These are phyloP conservation scores for Lithosia quadra DNA, from an alignment of 2,888 invertebrate species.

Conservation along the genomic window DNA sequence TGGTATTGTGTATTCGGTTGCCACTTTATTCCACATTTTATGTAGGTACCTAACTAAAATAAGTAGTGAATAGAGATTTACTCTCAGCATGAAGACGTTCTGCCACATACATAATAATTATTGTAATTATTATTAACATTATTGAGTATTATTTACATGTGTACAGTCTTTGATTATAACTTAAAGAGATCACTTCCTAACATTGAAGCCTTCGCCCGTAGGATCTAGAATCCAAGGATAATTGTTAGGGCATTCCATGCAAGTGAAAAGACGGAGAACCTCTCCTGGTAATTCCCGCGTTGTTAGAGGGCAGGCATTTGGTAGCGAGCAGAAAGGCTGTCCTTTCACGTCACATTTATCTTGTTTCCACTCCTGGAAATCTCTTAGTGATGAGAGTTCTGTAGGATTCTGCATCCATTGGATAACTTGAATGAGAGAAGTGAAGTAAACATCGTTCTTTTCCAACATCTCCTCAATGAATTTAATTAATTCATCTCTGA, in stretches of 20 bases:
- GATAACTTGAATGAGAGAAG: constrained; percentile 96
- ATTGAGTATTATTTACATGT: constrained; percentile 87
- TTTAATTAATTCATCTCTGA: constrained; percentile 95
- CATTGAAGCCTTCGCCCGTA: constrained; percentile 96
- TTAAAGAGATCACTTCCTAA: constrained; percentile 90
- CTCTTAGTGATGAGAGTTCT: constrained; percentile 93
- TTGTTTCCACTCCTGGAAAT: constrained; percentile 97
- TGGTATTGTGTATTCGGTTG: constrained; percentile 34
- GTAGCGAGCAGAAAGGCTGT: constrained; percentile 96
- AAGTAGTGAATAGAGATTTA: constrained; percentile 32
- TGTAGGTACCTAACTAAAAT: constrained; percentile 45
- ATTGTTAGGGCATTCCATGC: constrained; percentile 98
- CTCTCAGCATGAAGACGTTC: constrained; percentile 51
- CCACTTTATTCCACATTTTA: constrained; percentile 40
- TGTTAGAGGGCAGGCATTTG: constrained; percentile 95
- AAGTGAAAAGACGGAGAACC: constrained; percentile 96
- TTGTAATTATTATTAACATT: constrained; percentile 77
- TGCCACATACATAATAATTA: constrained; percentile 66
- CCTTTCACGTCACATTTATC: constrained; percentile 98
- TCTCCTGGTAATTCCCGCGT: constrained; percentile 97
- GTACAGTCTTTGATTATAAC: constrained; percentile 84
- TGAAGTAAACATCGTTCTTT: constrained; percentile 96
- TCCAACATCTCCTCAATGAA: constrained; percentile 97
- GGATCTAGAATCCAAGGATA: constrained; percentile 98
- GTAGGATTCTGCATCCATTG: constrained; percentile 99